A percentile compares a stretch with the other conserved stretches of the same genome.
Evolutionary conservation across 2,888 invertebrate species (phyloP).

Genomic region (Tortrix viridana): DNA sequence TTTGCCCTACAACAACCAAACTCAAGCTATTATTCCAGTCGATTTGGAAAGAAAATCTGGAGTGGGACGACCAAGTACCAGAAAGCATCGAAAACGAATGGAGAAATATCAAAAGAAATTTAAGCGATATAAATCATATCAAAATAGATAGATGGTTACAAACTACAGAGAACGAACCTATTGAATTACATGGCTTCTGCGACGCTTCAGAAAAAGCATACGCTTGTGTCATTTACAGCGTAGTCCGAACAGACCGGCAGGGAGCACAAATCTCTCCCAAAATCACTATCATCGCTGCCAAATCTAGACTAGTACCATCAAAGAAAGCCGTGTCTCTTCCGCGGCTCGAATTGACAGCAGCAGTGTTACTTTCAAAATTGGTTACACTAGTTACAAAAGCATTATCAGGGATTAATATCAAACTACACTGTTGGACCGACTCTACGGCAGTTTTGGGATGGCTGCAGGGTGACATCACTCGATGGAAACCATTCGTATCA

Average conservation of each 20-base stretch:
- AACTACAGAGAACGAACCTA: constrained; percentile 14
- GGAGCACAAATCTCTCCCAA: constrained; percentile 1
- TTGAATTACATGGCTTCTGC: constrained; percentile 40
- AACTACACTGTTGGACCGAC: constrained; percentile 38
- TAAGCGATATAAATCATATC: constrained; percentile 25
- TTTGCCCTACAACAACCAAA: constrained; percentile 40
- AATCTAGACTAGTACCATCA: constrained; percentile 16
- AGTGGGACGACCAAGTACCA: constrained; percentile 40
- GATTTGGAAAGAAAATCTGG: constrained; percentile 36
- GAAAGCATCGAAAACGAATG: constrained; percentile 37
- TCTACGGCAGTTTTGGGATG: constrained; percentile 40
- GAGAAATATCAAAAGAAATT: constrained; percentile 31
- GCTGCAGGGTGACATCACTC: constrained; percentile 36
- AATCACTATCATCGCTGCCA: constrained; percentile 3
- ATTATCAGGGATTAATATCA: constrained; percentile 9
- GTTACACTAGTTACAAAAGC: constrained; percentile 28
- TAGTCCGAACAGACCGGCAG: not conserved
- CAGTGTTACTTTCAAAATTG: constrained; percentile 34
- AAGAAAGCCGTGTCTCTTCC: constrained; percentile 36
- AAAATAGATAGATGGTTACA: constrained; percentile 27
- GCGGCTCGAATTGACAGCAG: not conserved
- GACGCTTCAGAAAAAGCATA: constrained; percentile 7
- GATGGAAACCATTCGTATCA: constrained; percentile 30
- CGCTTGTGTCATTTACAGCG: constrained; percentile 38
- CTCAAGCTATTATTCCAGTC: constrained; percentile 44